Evolutionary conservation across 2,888 invertebrate species (phyloP).

Genomic region (Mesorhabditis sp.): DNA sequence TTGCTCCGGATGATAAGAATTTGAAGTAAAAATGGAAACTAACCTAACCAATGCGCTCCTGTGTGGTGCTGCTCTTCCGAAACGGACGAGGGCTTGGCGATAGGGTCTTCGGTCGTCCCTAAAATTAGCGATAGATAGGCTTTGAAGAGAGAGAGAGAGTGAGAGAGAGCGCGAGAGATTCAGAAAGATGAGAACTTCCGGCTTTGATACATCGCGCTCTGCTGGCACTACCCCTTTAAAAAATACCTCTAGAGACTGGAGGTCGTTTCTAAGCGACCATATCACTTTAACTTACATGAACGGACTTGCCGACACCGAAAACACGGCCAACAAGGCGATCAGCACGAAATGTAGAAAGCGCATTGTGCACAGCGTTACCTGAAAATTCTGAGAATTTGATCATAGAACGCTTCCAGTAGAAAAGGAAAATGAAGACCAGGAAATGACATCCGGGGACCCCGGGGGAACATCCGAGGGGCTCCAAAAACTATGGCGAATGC

Average conservation of each 20-base stretch:
- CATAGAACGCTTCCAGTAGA: neutral
- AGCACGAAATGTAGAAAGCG: neutral
- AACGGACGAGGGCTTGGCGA: constrained; percentile 1
- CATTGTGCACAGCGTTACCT: neutral
- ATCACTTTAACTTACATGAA: too few species aligned
- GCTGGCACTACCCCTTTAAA: too few species aligned
- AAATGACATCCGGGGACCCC: too few species aligned
- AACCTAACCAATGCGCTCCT: constrained; percentile 2
- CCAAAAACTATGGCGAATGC: too few species aligned
- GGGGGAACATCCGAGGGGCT: too few species aligned
- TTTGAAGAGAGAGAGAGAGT: too few species aligned
- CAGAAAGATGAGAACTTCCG: too few species aligned
- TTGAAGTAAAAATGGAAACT: neutral
- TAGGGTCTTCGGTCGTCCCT: neutral
- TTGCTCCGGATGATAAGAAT: too few species aligned
- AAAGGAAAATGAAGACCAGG: neutral
- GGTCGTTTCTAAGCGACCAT: too few species aligned
- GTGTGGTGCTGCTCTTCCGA: neutral
- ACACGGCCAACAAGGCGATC: neutral
- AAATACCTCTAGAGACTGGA: too few species aligned
- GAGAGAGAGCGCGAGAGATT: too few species aligned
- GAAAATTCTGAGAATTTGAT: constrained; percentile 1
- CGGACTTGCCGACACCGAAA: neutral
- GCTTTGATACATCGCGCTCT: too few species aligned
- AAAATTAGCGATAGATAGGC: neutral